Evolutionary conservation across 2,113 vertebrate genomes (phyloP).

Genomic region (Dicaeum eximium): DNA sequence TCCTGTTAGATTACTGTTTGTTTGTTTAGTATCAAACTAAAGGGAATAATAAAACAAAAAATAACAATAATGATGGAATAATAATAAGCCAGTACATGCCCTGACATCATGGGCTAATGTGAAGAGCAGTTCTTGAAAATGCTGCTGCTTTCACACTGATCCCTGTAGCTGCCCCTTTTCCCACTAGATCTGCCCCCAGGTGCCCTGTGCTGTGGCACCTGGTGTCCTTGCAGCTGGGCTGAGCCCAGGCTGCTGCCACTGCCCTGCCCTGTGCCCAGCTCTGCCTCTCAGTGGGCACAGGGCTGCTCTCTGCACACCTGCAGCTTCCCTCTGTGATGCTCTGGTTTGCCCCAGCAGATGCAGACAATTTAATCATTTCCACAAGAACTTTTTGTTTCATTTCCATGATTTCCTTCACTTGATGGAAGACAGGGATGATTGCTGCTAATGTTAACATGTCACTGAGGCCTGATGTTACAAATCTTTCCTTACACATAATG

Average conservation of each 20-base stretch:
- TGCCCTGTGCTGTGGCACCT: no score
- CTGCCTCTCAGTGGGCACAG: rapidly evolving
- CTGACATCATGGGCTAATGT: background rate
- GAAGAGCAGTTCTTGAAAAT: background rate
- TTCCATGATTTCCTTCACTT: background rate
- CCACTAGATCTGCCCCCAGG: background rate
- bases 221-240: background rate
- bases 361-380: rapidly evolving
- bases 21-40: background rate
- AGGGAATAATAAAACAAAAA: background rate
- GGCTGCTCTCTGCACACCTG: background rate
- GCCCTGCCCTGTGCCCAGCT: background rate
- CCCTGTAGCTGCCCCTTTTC: background rate
- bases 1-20: background rate
- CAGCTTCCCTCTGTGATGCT: background rate
- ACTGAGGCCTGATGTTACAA: background rate
- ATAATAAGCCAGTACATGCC: background rate
- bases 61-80: background rate
- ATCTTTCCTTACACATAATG: background rate
- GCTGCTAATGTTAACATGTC: background rate
- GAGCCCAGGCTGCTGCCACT: background rate
- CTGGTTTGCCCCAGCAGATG: background rate
- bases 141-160: background rate
- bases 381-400: background rate
- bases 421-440: conserved; percentile 2